Evolutionary conservation across 2,888 invertebrate genomes (phyloP).

Genomic region (Habroteleia sp.): DNA sequence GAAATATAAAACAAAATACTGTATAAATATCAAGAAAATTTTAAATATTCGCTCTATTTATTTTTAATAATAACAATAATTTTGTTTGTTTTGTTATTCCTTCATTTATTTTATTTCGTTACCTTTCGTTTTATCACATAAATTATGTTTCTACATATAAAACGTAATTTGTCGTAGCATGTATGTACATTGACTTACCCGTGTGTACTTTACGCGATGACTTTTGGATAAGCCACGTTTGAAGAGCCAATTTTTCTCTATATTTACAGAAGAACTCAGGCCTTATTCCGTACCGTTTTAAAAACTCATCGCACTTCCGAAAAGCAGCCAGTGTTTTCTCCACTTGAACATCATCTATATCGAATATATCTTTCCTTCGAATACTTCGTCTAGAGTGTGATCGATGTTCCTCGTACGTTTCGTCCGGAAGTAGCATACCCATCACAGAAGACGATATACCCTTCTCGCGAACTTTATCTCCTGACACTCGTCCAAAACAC

Average conservation of each 20-base stretch:
- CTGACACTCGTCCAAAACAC: conserved; percentile 55
- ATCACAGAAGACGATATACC: conserved; percentile 66
- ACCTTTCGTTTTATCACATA: too few species aligned
- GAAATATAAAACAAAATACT: too few species aligned
- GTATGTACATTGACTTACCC: conserved; percentile 69
- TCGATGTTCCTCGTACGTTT: conserved; percentile 87
- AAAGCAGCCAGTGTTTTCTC: conserved; percentile 81
- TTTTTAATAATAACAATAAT: too few species aligned
- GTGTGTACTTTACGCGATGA: conserved; percentile 70
- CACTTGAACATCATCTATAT: conserved; percentile 74
- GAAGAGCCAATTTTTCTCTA: conserved; percentile 81
- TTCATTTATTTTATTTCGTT: too few species aligned
- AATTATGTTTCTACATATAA: too few species aligned
- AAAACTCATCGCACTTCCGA: conserved; percentile 85
- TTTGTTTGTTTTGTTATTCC: too few species aligned
- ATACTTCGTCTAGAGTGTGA: conserved; percentile 69
- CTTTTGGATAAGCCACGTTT: conserved; percentile 74
- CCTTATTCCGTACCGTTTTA: conserved; percentile 85
- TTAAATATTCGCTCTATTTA: too few species aligned
- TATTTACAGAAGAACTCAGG: conserved; percentile 90
- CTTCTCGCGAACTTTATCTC: conserved; percentile 31
- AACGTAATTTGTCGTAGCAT: too few species aligned
- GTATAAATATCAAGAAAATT: too few species aligned
- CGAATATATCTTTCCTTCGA: conserved; percentile 67
- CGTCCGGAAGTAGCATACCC: conserved; percentile 88